These are phyloP conservation scores for Gambusia affinis DNA, from an alignment of 2,113 vertebrate species.

Conservation along the genomic window DNA sequence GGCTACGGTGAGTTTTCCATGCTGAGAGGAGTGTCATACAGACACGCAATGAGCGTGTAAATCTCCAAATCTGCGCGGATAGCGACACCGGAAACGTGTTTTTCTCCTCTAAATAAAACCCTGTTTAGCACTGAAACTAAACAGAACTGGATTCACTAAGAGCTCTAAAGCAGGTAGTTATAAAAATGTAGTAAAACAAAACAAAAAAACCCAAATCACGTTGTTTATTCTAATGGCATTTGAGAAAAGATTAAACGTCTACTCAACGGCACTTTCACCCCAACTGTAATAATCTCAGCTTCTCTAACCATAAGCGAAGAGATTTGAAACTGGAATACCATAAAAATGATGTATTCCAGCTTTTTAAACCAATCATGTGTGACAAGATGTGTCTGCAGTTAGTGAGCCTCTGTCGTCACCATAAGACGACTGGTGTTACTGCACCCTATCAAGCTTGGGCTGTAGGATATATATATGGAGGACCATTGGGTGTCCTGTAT, in stretches of 20 bases:
- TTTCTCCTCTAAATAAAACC: background rate
- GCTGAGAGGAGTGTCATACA: conserved; percentile 56
- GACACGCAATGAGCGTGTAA: conserved; percentile 10
- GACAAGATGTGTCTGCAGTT: background rate
- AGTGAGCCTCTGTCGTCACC: conserved; percentile 30
- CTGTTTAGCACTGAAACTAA: too few species aligned
- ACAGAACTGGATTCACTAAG: too few species aligned
- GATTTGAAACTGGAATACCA: background rate
- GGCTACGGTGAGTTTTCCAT: conserved; percentile 63
- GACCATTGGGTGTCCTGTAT: too few species aligned
- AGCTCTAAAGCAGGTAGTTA: background rate
- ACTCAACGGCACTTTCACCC: too few species aligned
- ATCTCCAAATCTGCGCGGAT: background rate
- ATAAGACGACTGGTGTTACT: conserved; percentile 1
- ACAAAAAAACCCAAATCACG: background rate
- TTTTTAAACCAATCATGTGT: background rate
- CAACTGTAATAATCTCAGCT: too few species aligned
- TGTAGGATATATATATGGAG: background rate
- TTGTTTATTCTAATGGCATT: background rate
- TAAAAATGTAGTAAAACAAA: background rate
- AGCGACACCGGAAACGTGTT: conserved; percentile 39
- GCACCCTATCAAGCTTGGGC: background rate
- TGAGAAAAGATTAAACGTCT: background rate
- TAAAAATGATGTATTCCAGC: background rate
- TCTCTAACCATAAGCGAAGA: background rate